Percentiles rank a stretch among this genome's conserved stretches.
These are phyloP conservation scores for Atta colombica DNA, from an alignment of 1,140 invertebrate genomes.

Conservation along the genomic window DNA sequence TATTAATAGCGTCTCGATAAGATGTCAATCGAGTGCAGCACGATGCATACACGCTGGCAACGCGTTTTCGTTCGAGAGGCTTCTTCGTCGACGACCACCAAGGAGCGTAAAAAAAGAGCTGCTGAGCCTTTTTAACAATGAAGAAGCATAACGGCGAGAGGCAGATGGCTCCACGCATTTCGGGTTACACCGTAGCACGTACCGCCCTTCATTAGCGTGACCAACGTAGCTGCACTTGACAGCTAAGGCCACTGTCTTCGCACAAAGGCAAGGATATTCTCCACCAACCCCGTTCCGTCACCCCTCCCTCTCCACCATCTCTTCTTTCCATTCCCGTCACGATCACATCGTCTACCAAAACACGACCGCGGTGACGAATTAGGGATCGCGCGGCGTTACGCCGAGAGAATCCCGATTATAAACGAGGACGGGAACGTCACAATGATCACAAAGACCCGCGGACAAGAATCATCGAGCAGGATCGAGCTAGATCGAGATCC, in stretches of 20 bases:
- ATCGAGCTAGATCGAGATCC: too few relatives aligned
- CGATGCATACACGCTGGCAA: constrained; percentile 7
- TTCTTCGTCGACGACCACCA: not conserved
- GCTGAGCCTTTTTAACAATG: constrained; percentile 61
- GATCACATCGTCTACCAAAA: constrained; percentile 48
- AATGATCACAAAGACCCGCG: too few relatives aligned
- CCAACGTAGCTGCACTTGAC: constrained; percentile 79
- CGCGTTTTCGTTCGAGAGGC: not conserved
- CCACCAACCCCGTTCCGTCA: constrained; percentile 33
- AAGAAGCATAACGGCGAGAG: constrained; percentile 64
- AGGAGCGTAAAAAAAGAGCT: constrained; percentile 44
- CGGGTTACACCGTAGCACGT: constrained; percentile 65
- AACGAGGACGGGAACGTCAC: not conserved
- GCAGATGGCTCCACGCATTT: constrained; percentile 74
- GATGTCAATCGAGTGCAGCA: not conserved
- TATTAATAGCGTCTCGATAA: not conserved
- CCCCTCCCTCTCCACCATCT: not conserved
- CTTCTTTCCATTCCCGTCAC: constrained; percentile 12
- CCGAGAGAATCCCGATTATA: not conserved
- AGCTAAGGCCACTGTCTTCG: constrained; percentile 80
- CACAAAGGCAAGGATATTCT: constrained; percentile 77
- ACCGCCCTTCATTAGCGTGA: constrained; percentile 73
- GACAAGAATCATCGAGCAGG: too few relatives aligned
- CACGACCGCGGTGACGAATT: constrained; percentile 23
- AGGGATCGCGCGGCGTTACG: not conserved